Conservation (phyloP, 2,888 invertebrate genomes). For the Dryococelus australis region DNA sequence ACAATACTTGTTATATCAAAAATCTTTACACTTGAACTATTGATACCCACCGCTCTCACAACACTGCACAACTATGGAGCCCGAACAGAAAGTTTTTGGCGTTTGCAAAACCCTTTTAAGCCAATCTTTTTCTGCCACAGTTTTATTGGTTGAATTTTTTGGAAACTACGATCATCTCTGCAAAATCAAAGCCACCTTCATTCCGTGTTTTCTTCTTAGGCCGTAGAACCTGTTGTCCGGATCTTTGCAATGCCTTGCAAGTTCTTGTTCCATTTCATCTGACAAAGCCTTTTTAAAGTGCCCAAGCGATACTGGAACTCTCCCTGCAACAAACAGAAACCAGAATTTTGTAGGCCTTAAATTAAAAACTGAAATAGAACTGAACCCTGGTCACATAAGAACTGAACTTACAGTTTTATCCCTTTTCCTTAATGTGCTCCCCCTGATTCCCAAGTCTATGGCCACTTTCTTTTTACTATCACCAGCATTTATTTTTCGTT, state of each 20-base stretch:
- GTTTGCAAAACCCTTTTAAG: no score
- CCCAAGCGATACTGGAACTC: no score
- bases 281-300: conserved; percentile 41
- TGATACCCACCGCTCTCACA: background rate
- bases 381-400: no score
- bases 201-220: conserved; percentile 45
- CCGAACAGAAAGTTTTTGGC: no score
- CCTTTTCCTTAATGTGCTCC: no score
- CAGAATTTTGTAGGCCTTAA: no score
- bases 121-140: background rate
- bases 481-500: no score
- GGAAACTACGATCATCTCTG: background rate
- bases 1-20: conserved; percentile 44
- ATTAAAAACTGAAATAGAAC: no score
- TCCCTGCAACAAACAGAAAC: conserved; percentile 11
- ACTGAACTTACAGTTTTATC: no score
- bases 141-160: background rate
- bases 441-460: no score
- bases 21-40: conserved; percentile 48
- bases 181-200: background rate
- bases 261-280: conserved; percentile 46
- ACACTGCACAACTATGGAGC: background rate
- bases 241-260: conserved; percentile 53
- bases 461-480: no score
- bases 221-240: conserved; percentile 51